A percentile compares a stretch with the other conserved stretches of the same genome.
phyloP scores from a whole-genome alignment of 2,888 invertebrate species.

The Lacanobia oleracea region DNA sequence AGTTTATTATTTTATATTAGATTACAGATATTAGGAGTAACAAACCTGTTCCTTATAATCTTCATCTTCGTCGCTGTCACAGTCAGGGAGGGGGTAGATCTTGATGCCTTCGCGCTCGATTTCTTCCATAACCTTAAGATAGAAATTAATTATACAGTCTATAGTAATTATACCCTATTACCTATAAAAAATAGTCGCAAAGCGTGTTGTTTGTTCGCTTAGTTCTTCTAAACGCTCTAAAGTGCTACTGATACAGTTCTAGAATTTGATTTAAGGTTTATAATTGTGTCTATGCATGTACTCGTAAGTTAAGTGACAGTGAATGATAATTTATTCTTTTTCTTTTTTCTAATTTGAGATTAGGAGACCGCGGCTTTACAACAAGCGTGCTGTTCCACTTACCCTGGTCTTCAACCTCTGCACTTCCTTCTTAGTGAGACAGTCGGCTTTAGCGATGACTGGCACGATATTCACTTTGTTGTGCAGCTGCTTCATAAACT shows the following conservation, averaged over 20 bases:
- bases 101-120: slow-evolving; percentile 97
- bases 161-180: not conserved
- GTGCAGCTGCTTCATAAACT: slow-evolving; percentile 99
- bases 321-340: too few species aligned
- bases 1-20: too few species aligned
- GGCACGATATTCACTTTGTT: slow-evolving; percentile 99
- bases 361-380: too few species aligned
- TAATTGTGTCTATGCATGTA: too few species aligned
- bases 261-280: too few species aligned
- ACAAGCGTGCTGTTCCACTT: slow-evolving; percentile 54
- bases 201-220: too few species aligned
- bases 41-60: slow-evolving; percentile 97
- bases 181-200: too few species aligned
- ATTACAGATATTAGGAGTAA: not conserved
- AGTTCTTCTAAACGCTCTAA: too few species aligned
- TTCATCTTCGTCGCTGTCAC: slow-evolving; percentile 98
- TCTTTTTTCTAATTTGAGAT: too few species aligned
- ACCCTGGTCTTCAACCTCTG: slow-evolving; percentile 95
- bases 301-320: too few species aligned
- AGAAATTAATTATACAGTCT: not conserved
- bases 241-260: too few species aligned
- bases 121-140: slow-evolving; percentile 95
- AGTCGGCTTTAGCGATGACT: slow-evolving; percentile 99
- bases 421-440: slow-evolving; percentile 98
- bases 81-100: slow-evolving; percentile 98